Percentiles rank a stretch among this genome's conserved stretches.
Conservation (phyloP, 2,113 vertebrate species). For the Andinoacara biseriatus region DNA sequence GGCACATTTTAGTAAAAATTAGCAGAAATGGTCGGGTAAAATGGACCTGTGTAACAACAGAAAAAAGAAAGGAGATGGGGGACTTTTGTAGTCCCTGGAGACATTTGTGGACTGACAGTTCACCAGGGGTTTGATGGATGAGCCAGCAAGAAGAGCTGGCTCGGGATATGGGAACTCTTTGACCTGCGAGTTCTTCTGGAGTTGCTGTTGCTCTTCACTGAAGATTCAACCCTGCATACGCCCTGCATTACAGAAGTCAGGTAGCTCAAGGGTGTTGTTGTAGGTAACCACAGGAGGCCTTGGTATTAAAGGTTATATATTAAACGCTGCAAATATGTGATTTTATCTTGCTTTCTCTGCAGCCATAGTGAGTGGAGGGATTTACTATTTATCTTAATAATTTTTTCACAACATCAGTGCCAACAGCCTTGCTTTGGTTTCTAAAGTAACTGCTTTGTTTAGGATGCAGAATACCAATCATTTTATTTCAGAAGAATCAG, state of each 20-base stretch:
- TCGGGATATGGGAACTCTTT: conserved; percentile 24
- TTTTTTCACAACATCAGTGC: no score
- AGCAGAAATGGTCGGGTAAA: not conserved
- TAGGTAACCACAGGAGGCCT: conserved; percentile 11
- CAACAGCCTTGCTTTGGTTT: no score
- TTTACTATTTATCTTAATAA: no score
- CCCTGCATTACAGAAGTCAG: not conserved
- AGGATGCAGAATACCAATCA: no score
- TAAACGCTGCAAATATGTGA: no score
- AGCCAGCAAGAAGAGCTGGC: conserved; percentile 39
- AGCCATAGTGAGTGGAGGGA: no score
- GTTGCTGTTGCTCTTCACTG: conserved; percentile 46
- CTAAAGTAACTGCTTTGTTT: no score
- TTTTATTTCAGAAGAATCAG: no score
- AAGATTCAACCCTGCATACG: conserved; percentile 36
- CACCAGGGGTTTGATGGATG: conserved; percentile 59
- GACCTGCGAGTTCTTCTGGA: conserved; percentile 42
- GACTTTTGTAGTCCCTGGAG: conserved; percentile 36
- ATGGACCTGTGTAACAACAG: not conserved
- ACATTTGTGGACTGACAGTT: conserved; percentile 37
- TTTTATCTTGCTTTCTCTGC: no score
- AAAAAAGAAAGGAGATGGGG: not conserved
- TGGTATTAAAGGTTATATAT: not conserved
- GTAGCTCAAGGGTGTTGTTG: conserved; percentile 10
- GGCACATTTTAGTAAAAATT: not conserved